Base-by-base conservation (phyloP, 2,888 invertebrate genomes). In the Byasa hedistus region DNA sequence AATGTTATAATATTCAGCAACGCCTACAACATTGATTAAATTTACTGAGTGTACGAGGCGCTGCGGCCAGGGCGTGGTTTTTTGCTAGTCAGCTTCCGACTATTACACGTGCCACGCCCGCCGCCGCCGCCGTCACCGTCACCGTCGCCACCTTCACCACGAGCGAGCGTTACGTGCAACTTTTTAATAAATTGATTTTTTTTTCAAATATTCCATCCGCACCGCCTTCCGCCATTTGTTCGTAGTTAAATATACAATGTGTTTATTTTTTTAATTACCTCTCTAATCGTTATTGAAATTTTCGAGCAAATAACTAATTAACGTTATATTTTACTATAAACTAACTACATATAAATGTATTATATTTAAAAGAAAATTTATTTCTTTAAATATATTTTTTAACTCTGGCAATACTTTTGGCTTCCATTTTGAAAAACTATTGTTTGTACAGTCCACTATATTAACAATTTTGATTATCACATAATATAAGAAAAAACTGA, bases 1-100 rank as follows among this genome's bases (percentile, higher is more conserved):
- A 67, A 59, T 23, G 54, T 58, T 60, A 48, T 51, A 65, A 57
- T 52, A 51, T 63, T 52, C 57, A 52, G 67, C 22, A 56, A 56
- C 68, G 64, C 68, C 61, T 60, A 60, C 52, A 39, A 23, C 59
- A 61, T 12, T 60, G 64, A 68, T 68, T 68, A 57, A 57, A 39
- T 67, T 64, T 59, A 61, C 55, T 48, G 48, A 17, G 48, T 19
- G n/a, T 48, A 19, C 32, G n/a, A 48, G 54, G 54, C 51, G 51
- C 36, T 32, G 19, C 60, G 36, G 36, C n/a, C 60, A 60, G 75
- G 86, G 86, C 84, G 86, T 80, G 84, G 76, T 76, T 69, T 70
- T 57, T 80, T 84, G 87, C 90, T 75, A 86, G 90, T 90, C 90
- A 89, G 83, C 85, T 76, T 77, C 78, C 79, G 75, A 76, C 83